Conservation (phyloP, 2,888 invertebrate genomes). For the Barypeithes pellucidus region DNA sequence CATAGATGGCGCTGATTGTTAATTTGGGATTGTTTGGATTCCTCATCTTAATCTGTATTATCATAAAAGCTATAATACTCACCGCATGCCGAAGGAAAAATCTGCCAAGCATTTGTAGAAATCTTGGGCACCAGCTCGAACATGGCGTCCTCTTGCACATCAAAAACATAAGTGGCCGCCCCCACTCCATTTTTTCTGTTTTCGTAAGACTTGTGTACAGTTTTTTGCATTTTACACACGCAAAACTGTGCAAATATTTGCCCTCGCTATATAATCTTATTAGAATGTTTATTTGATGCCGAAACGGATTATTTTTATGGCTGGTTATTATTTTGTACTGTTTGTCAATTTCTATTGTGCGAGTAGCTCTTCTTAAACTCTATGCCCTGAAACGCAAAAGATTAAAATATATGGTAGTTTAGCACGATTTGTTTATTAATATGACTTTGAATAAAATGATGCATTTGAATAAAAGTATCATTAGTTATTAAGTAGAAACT, state of each 20-base stretch:
- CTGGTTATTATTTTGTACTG: constrained; percentile 9
- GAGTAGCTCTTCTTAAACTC: neutral
- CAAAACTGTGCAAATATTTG: constrained; percentile 21
- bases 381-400: constrained; percentile 8
- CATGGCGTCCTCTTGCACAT: constrained; percentile 30
- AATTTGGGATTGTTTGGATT: no score
- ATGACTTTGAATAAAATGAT: constrained; percentile 37
- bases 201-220: constrained; percentile 20
- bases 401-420: neutral
- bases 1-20: no score
- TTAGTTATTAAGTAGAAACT: constrained; percentile 4
- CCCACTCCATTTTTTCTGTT: constrained; percentile 29
- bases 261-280: neutral
- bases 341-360: constrained; percentile 6
- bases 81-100: constrained; percentile 47
- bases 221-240: constrained; percentile 33
- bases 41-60: neutral
- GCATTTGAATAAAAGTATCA: constrained; percentile 1
- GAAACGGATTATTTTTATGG: constrained; percentile 19
- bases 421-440: constrained; percentile 14
- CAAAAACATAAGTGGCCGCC: constrained; percentile 56
- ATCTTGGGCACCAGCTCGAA: constrained; percentile 29
- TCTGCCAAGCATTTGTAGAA: constrained; percentile 36
- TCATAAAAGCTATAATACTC: constrained; percentile 8
- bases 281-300: neutral